Evolutionary conservation across 2,888 invertebrate species (phyloP).

Genomic region (Chymomyza procnemis): DNA sequence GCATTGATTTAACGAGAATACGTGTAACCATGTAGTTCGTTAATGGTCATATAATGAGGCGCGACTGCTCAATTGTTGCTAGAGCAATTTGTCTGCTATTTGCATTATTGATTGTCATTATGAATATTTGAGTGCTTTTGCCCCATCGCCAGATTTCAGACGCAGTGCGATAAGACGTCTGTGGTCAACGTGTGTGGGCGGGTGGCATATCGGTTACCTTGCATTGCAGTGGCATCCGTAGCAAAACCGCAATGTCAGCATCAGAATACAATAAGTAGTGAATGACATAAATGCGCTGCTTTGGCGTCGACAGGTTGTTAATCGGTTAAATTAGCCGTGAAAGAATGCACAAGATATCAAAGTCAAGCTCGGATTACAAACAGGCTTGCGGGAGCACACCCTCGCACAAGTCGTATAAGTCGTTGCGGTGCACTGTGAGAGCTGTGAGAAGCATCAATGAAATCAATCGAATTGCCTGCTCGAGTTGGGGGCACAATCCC

Average conservation of each 20-base stretch:
- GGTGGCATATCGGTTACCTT: slow-evolving; percentile 52
- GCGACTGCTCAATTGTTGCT: slow-evolving; percentile 22
- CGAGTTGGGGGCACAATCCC: slow-evolving; percentile 15
- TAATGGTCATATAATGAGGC: too few species aligned
- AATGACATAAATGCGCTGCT: neutral
- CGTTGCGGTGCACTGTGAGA: slow-evolving; percentile 8
- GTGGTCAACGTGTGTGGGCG: slow-evolving; percentile 60
- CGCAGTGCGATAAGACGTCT: neutral
- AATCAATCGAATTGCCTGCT: slow-evolving; percentile 24
- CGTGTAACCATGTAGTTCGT: too few species aligned
- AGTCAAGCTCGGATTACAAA: slow-evolving; percentile 44
- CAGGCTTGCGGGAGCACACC: slow-evolving; percentile 38
- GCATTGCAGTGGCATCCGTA: slow-evolving; percentile 29
- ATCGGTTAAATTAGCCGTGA: slow-evolving; percentile 74
- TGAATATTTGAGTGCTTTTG: neutral
- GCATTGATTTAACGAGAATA: slow-evolving; percentile 33
- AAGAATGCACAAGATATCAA: slow-evolving; percentile 58
- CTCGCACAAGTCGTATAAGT: slow-evolving; percentile 48
- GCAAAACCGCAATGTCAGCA: slow-evolving; percentile 30
- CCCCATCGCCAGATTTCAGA: neutral
- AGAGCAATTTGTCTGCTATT: slow-evolving; percentile 41
- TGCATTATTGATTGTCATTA: slow-evolving; percentile 34
- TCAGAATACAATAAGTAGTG: slow-evolving; percentile 11
- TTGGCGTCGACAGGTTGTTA: slow-evolving; percentile 52
- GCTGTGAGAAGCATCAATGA: slow-evolving; percentile 9